A percentile compares a stretch with the other conserved stretches of the same genome.
phyloP scores from a whole-genome alignment of 2,113 vertebrate genomes.

The Mus spicilegus region DNA sequence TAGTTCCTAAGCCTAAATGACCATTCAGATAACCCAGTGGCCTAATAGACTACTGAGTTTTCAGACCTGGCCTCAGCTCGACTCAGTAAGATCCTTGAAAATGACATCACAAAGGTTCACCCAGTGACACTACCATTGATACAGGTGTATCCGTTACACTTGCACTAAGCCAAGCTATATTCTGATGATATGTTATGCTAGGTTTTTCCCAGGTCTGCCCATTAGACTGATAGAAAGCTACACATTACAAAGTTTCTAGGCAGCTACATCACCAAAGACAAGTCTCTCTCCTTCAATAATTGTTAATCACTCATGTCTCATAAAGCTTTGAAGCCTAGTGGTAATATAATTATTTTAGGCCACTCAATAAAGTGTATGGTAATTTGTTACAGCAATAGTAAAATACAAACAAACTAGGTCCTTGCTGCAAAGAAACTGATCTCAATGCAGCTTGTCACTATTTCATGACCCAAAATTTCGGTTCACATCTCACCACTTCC shows the following conservation, averaged over 20 bases:
- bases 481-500: neutral
- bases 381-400: neutral
- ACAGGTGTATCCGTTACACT: too few relatives aligned
- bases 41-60: neutral
- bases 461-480: conserved; percentile 5
- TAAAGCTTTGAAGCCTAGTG: neutral
- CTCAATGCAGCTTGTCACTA: neutral
- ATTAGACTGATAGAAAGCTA: neutral
- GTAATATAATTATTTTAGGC: conserved; percentile 20
- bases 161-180: neutral
- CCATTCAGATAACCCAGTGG: neutral
- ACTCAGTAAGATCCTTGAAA: neutral
- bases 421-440: neutral
- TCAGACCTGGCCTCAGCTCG: neutral
- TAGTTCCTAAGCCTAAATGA: neutral
- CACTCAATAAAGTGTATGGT: neutral
- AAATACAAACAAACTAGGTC: neutral
- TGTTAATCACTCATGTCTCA: neutral
- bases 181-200: neutral
- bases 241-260: neutral
- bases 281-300: neutral
- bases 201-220: conserved; percentile 9
- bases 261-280: neutral
- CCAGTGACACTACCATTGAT: neutral
- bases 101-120: neutral